Percentiles rank a stretch among this genome's conserved stretches.
Conservation (phyloP, 2,113 vertebrate genomes). For the Malurus elegans region DNA sequence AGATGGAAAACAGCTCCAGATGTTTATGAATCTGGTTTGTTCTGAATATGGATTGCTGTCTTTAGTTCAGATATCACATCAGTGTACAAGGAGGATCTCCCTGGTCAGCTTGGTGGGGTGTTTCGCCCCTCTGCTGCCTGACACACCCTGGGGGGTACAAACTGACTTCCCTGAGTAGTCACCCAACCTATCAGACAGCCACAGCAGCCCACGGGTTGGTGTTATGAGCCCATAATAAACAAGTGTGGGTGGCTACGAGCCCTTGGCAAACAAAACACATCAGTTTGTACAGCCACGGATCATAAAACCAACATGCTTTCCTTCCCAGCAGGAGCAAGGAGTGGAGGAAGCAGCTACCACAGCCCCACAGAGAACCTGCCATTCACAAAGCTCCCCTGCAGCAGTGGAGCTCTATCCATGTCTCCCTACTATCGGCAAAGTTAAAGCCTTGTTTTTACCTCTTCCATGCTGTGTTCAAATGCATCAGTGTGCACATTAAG, state of each 20-base stretch:
- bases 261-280: neutral
- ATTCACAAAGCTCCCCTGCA: neutral
- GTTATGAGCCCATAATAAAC: neutral
- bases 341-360: neutral
- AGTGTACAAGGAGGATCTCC: neutral
- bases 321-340: neutral
- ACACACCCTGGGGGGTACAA: neutral
- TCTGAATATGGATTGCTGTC: neutral
- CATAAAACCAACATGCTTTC: accelerated
- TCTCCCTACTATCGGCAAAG: neutral
- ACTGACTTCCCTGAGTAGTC: neutral
- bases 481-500: neutral
- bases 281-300: neutral
- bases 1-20: neutral
- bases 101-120: neutral
- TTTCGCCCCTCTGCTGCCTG: neutral
- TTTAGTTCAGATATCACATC: neutral
- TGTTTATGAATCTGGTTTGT: neutral
- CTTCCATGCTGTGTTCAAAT: neutral
- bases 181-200: accelerated
- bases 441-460: neutral
- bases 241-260: neutral
- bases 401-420: neutral
- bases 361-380: neutral
- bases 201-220: accelerated